Conservation (phyloP, 2,797 vertebrate genomes). For the Crypturellus tataupa region DNA sequence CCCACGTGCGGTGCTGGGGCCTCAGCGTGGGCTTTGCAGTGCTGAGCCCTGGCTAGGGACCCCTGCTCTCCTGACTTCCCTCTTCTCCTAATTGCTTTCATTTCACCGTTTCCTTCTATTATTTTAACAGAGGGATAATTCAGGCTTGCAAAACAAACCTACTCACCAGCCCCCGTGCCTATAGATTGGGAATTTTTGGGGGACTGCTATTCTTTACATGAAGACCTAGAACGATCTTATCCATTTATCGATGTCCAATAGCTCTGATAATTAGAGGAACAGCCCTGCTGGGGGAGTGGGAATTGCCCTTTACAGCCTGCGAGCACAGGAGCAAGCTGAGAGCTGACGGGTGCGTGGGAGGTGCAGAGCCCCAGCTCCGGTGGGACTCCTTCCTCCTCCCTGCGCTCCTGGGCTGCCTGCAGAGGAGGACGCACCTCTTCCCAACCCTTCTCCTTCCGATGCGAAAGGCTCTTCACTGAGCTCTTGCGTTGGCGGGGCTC, state of each 20-base stretch:
- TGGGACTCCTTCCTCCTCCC: no score
- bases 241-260: not conserved
- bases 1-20: accelerated
- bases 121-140: not conserved
- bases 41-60: not conserved
- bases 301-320: not conserved
- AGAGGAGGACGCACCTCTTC: not conserved
- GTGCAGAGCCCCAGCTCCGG: not conserved
- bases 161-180: not conserved
- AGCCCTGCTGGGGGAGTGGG: not conserved
- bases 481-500: conserved; percentile 25
- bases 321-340: accelerated
- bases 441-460: not conserved
- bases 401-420: not conserved
- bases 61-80: not conserved
- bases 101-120: not conserved
- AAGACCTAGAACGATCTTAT: not conserved
- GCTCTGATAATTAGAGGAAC: not conserved
- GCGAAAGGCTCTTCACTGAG: conserved; percentile 25
- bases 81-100: not conserved
- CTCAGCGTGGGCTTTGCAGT: not conserved
- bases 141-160: not conserved
- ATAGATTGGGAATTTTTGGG: not conserved
- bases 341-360: accelerated
- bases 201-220: not conserved